phyloP scores from a whole-genome alignment of 2,888 invertebrate genomes.

The Lamproptera curius region DNA sequence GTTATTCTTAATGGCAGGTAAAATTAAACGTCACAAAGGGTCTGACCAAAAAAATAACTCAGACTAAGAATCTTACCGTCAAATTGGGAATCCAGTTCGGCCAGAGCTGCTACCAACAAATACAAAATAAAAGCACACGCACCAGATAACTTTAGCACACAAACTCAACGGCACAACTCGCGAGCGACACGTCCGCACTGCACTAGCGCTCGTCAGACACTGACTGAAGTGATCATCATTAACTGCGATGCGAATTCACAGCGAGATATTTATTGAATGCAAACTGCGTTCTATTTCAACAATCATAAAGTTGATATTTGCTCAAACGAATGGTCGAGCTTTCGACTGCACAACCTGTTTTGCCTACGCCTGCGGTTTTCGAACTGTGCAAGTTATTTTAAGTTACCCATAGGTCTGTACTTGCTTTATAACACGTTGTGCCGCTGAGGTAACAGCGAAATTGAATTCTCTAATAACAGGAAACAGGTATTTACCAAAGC shows the following conservation, averaged over 20 bases:
- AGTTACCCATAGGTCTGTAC: background rate
- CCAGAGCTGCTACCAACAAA: conserved; percentile 27
- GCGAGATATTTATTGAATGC: conserved; percentile 24
- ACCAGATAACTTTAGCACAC: conserved; percentile 43
- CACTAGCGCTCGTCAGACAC: conserved; percentile 42
- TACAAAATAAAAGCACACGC: conserved; percentile 39
- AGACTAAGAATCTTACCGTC: conserved; percentile 59
- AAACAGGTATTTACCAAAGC: too few species aligned
- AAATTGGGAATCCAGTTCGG: conserved; percentile 62
- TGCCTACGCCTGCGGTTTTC: conserved; percentile 31
- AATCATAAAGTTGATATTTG: conserved; percentile 31
- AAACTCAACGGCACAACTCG: conserved; percentile 30
- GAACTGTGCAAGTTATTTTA: conserved; percentile 2
- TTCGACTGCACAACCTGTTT: conserved; percentile 29
- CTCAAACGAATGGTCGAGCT: conserved; percentile 20
- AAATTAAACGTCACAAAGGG: too few species aligned
- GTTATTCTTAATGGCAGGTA: too few species aligned
- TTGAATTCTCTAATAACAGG: too few species aligned
- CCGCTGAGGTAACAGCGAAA: too few species aligned
- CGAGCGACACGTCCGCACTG: conserved; percentile 38
- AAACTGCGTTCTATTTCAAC: conserved; percentile 39
- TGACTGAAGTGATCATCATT: conserved; percentile 38
- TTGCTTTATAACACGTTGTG: too few species aligned
- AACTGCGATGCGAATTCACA: conserved; percentile 26
- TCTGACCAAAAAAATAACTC: too few species aligned